Conservation (phyloP, 1,140 invertebrate species). For the Panulirus ornatus region DNA sequence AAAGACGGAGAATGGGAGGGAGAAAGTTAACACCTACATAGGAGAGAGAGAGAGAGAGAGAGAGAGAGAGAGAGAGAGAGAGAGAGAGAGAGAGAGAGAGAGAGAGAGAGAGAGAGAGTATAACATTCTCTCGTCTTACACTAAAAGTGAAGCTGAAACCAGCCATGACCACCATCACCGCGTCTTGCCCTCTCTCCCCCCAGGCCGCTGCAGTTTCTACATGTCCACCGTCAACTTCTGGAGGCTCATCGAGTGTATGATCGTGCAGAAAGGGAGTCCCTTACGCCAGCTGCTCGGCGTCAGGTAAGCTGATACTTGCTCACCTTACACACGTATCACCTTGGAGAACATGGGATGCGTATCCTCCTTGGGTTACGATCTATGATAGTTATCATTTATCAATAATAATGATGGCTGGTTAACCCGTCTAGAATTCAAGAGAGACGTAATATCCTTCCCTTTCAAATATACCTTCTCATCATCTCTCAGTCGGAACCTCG, state of each 20-base stretch:
- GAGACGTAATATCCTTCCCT: no score
- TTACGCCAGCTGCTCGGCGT: conserved; percentile 16
- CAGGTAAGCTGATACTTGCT: conserved; percentile 15
- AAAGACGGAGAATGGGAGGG: neutral
- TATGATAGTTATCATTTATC: no score
- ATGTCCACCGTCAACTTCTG: conserved; percentile 59
- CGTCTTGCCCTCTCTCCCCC: neutral
- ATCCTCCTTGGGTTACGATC: no score
- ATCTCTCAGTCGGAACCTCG: neutral
- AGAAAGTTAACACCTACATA: neutral
- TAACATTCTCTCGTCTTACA: no score
- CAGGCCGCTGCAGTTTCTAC: conserved; percentile 51
- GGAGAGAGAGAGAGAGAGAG: neutral
- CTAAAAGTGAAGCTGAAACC: neutral
- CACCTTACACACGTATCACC: no score
- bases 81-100: neutral
- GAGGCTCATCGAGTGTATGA: conserved; percentile 52
- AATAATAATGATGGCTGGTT: no score
- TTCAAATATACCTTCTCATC: no score
- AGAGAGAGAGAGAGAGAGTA: no score
- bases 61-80: neutral
- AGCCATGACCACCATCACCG: neutral
- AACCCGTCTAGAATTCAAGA: no score
- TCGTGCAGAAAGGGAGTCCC: conserved; percentile 33
- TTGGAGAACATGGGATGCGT: no score